These are phyloP conservation scores for Perccottus glenii DNA, from an alignment of 2,113 vertebrate species.

Conservation along the genomic window DNA sequence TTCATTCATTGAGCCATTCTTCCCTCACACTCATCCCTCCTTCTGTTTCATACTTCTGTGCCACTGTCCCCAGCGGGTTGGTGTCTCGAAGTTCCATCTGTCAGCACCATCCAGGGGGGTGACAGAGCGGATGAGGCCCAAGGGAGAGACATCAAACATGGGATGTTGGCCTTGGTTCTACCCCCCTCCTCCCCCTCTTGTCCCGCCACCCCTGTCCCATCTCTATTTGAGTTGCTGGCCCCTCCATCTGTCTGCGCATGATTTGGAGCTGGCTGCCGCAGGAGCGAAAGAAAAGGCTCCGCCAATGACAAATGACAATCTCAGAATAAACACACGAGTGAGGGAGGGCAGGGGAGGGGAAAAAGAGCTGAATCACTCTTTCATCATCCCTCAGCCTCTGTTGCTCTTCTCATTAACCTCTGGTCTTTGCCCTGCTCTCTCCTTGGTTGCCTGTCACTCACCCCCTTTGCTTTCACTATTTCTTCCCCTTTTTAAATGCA, in stretches of 20 bases:
- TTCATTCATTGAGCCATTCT: conserved; percentile 59
- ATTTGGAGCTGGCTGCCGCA: conserved; percentile 65
- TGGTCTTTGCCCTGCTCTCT: conserved; percentile 43
- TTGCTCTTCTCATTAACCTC: conserved; percentile 65
- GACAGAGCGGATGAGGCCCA: conserved; percentile 69
- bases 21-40: conserved; percentile 66
- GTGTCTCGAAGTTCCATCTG: conserved; percentile 73
- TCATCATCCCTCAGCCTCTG: conserved; percentile 63
- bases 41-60: conserved; percentile 69
- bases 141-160: conserved; percentile 76
- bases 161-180: conserved; percentile 66
- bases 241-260: conserved; percentile 71
- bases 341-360: conserved; percentile 34
- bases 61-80: conserved; percentile 60
- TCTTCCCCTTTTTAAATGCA: conserved; percentile 2
- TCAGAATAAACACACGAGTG: conserved; percentile 69
- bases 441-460: conserved; percentile 50
- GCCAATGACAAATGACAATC: conserved; percentile 72
- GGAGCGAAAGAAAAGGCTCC: conserved; percentile 62
- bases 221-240: conserved; percentile 70
- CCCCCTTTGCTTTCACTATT: conserved; percentile 15
- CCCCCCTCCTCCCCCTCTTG: conserved; percentile 4
- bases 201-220: conserved; percentile 41
- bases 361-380: conserved; percentile 69
- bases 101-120: conserved; percentile 63